Conservation (phyloP, 2,888 invertebrate species). For the Ceraclea dissimilis region DNA sequence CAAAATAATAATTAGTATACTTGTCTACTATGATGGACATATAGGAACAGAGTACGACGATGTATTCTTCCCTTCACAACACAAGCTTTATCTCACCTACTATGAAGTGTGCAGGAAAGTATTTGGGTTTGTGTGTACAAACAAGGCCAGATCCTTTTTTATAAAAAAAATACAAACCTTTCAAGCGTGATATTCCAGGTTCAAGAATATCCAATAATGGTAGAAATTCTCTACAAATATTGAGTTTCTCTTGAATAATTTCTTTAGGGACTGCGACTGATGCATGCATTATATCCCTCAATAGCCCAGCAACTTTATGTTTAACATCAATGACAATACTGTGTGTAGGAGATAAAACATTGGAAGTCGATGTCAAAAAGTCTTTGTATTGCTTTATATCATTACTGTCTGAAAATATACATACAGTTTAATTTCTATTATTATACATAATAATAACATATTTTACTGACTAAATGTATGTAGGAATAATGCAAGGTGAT, state of each 20-base stretch:
- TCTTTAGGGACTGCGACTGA: conserved; percentile 47
- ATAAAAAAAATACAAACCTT: conserved; percentile 50
- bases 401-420: conserved; percentile 37
- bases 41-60: too few species aligned
- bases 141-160: too few species aligned
- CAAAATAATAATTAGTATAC: too few species aligned
- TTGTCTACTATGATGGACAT: too few species aligned
- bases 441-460: not conserved
- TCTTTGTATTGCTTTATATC: conserved; percentile 44
- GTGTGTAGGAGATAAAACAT: conserved; percentile 58
- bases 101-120: too few species aligned
- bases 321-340: conserved; percentile 60
- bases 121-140: too few species aligned
- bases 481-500: too few species aligned
- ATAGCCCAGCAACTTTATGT: conserved; percentile 57
- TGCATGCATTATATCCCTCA: conserved; percentile 45
- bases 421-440: not conserved
- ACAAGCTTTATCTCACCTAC: too few species aligned
- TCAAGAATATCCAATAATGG: conserved; percentile 57
- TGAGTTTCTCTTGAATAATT: conserved; percentile 55
- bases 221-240: conserved; percentile 58
- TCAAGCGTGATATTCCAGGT: conserved; percentile 62
- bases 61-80: too few species aligned
- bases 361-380: conserved; percentile 46
- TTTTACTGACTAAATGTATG: not conserved